These are phyloP conservation scores for Holothuria glaberrima DNA, from an alignment of 35 echinoderm and acorn worm genomes.

Conservation along the genomic window DNA sequence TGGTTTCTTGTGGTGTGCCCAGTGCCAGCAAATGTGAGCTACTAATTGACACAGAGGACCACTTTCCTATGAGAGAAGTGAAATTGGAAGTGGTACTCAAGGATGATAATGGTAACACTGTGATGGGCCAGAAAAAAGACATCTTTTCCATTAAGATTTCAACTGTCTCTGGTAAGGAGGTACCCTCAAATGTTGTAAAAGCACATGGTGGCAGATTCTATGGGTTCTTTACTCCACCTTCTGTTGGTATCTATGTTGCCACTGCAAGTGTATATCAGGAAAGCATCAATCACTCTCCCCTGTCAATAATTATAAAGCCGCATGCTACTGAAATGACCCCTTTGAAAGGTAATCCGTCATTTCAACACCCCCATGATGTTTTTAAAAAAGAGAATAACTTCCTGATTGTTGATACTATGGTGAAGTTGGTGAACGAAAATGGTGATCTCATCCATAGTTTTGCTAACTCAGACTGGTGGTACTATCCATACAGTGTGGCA, in stretches of 20 bases:
- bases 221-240: background rate
- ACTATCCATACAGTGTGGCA: constrained; percentile 57
- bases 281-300: background rate
- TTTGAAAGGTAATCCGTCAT: background rate
- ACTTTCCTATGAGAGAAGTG: background rate
- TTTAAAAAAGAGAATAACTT: constrained; percentile 14
- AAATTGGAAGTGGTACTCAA: background rate
- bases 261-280: background rate
- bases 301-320: background rate
- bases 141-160: background rate
- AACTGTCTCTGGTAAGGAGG: background rate
- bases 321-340: background rate
- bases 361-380: constrained; percentile 13
- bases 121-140: background rate
- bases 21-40: background rate
- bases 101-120: background rate
- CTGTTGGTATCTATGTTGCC: background rate
- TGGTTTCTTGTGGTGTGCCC: background rate
- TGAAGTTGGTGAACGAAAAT: background rate
- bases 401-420: constrained; percentile 18
- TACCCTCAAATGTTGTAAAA: constrained; percentile 2
- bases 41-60: background rate
- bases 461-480: constrained; percentile 2
- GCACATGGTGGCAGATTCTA: background rate
- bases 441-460: constrained; percentile 1